Evolutionary conservation across 2,113 vertebrate species (phyloP), one percentile per base, ranked within the genome.

Genomic region (Dicentrarchus labrax): DNA sequence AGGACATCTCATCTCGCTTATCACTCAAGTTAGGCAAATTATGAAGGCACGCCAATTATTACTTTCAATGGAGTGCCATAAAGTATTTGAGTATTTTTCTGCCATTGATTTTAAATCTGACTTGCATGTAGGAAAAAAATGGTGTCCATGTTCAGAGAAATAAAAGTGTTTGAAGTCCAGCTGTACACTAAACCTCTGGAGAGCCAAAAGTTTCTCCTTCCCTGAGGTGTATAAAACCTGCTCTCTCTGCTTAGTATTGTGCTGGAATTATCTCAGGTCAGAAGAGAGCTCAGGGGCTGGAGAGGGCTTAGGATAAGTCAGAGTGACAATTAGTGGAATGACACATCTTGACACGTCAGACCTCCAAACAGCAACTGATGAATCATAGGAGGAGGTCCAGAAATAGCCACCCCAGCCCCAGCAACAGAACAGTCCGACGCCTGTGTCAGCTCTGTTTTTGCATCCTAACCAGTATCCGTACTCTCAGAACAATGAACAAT

Each of bases 271-370:
- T 90, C 69, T 78, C 53, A 53, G 80, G 77, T 86, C 80, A 78
- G 61, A 13, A 2, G 67, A 79, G 74, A 69, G 84, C 87, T 90
- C 66, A 17, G 69, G 66, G 86, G 65, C 68, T 36, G 76, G 21
- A 66, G 24, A 72, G 47, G 72, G 64, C 53, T 89, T n/a, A 66
- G 73, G 79, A 75, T 92, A 82, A 88, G 64, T 89, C 92, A 83
- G 81, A 84, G 79, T 89, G 90, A 91, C 85, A 91, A 92, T 93
- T 92, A 91, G 80, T 12, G 54, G 54, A 82, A 81, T 89, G 90
- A 88, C 91, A 91, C 88, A 88, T 91, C 79, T 77, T 79, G 86
- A 85, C 90, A 86, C 68, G 83, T 88, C 88, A 91, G 82, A 82
- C 69, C 83, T 69, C 79, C 85, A 68, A 85, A 91, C 67, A 85